Evolutionary conservation across 2,797 vertebrate genomes (phyloP).

Genomic region (Chelmon rostratus): DNA sequence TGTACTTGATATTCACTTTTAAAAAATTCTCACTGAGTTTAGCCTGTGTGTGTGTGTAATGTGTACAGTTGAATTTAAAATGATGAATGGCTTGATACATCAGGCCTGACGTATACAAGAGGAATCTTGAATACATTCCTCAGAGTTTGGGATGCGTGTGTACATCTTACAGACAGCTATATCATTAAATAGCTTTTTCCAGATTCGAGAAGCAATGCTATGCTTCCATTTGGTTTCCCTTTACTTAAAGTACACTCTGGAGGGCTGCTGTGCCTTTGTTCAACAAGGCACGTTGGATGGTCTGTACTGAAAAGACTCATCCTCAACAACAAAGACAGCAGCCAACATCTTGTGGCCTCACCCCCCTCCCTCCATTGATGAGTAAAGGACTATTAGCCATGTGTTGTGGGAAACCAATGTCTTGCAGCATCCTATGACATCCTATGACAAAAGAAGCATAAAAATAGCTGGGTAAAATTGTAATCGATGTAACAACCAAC

Average conservation of each 20-base stretch:
- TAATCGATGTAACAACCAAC: slow-evolving; percentile 35
- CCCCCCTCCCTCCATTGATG: slow-evolving; percentile 41
- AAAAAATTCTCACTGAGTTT: neutral
- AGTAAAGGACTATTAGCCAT: slow-evolving; percentile 55
- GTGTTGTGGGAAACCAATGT: slow-evolving; percentile 60
- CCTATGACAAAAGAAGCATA: slow-evolving; percentile 39
- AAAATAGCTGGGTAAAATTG: slow-evolving; percentile 47
- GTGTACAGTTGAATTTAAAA: neutral
- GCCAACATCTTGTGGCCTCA: slow-evolving; percentile 69
- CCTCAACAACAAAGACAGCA: slow-evolving; percentile 46
- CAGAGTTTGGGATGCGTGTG: neutral
- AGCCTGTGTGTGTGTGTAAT: neutral
- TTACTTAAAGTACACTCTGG: slow-evolving; percentile 13
- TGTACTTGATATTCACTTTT: neutral
- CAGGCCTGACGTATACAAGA: neutral
- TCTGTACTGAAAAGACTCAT: slow-evolving; percentile 51
- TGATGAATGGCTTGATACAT: neutral
- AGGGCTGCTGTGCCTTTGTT: slow-evolving; percentile 27
- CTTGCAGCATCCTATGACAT: slow-evolving; percentile 44
- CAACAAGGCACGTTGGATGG: slow-evolving; percentile 34
- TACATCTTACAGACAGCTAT: neutral
- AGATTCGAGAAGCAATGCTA: neutral
- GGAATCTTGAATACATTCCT: neutral
- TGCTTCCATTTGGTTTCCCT: slow-evolving; percentile 35
- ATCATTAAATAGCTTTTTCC: neutral